Evolutionary conservation across 2,888 invertebrate species (phyloP).

Genomic region (Drosophila colorata): DNA sequence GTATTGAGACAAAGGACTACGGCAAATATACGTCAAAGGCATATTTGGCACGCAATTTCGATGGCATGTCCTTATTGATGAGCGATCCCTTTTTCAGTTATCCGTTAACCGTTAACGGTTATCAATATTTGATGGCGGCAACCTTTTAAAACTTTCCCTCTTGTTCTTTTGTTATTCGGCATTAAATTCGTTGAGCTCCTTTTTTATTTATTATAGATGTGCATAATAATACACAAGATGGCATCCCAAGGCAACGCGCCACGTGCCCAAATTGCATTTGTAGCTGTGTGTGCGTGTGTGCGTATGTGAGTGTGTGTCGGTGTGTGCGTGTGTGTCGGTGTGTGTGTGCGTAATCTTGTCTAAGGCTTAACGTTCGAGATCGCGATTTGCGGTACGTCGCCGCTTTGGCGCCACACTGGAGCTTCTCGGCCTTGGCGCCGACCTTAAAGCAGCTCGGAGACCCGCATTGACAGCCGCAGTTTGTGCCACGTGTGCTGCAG

Average conservation of each 20-base stretch:
- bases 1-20: conserved; percentile 69
- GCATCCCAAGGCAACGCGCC: conserved; percentile 13
- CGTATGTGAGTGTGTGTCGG: too few species aligned
- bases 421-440: background rate
- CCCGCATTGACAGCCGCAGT: background rate
- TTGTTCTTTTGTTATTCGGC: conserved; percentile 3
- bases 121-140: conserved; percentile 74
- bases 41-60: conserved; percentile 75
- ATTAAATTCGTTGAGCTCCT: conserved; percentile 36
- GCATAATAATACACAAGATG: conserved; percentile 43
- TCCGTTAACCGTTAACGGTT: conserved; percentile 51
- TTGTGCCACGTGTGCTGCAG: background rate
- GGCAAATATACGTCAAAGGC: conserved; percentile 72
- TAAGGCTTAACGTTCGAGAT: background rate
- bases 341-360: background rate
- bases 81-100: conserved; percentile 73
- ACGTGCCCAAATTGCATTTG: conserved; percentile 18
- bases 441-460: background rate
- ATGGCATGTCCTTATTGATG: conserved; percentile 73
- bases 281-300: conserved; percentile 1
- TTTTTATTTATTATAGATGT: conserved; percentile 56
- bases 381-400: conserved; percentile 4
- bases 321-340: background rate
- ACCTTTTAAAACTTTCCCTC: conserved; percentile 46
- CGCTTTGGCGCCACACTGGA: conserved; percentile 1